Conservation (phyloP, 30 jellyfish, hydroid and myxozoan genomes). For the Chrysaora quinquecirrha region DNA sequence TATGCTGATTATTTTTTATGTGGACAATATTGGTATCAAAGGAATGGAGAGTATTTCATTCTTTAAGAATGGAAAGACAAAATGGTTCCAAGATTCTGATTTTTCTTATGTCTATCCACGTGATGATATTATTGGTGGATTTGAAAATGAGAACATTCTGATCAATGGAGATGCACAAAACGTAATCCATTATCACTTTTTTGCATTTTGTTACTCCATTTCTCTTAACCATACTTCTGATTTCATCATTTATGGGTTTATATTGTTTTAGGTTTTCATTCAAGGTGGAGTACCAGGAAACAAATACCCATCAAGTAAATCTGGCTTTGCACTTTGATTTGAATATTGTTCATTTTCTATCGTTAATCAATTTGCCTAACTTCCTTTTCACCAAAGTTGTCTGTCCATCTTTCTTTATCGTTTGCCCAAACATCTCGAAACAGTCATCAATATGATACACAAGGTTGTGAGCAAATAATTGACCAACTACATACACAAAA, state of each 20-base stretch:
- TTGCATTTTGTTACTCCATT: not conserved
- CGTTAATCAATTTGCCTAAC: too few species aligned
- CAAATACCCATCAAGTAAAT: constrained; percentile 61
- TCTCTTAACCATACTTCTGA: not conserved
- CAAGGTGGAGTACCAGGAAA: constrained; percentile 45
- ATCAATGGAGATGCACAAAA: constrained; percentile 52
- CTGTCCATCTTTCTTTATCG: too few species aligned
- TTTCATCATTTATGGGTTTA: not conserved
- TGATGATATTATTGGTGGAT: constrained; percentile 72
- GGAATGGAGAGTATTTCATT: constrained; percentile 82
- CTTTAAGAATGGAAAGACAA: constrained; percentile 58
- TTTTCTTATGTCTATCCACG: constrained; percentile 50
- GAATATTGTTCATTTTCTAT: too few species aligned
- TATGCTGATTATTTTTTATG: constrained; percentile 36
- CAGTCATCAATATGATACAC: too few species aligned
- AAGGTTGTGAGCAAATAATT: too few species aligned
- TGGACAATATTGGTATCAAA: constrained; percentile 35
- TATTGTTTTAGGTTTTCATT: constrained; percentile 33
- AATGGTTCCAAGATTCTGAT: constrained; percentile 64
- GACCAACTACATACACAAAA: too few species aligned
- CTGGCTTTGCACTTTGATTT: too few species aligned
- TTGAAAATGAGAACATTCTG: constrained; percentile 39
- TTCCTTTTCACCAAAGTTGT: too few species aligned
- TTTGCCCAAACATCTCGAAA: too few species aligned
- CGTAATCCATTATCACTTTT: constrained; percentile 10